Evolutionary conservation across 2,888 invertebrate genomes (phyloP).

Genomic region (Vanessa cardui): DNA sequence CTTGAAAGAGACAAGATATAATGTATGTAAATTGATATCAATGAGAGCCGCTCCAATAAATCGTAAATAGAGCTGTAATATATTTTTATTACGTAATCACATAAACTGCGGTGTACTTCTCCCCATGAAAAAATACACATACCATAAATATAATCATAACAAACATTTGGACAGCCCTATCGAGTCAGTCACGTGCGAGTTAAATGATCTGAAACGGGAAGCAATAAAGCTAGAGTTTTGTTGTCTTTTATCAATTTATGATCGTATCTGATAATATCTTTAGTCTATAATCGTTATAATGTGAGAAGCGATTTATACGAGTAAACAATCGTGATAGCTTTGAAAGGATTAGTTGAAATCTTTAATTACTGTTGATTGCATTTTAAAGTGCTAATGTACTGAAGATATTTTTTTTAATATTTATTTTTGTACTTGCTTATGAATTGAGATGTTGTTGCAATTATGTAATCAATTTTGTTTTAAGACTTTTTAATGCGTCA

Average conservation of each 20-base stretch:
- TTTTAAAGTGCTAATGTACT: too few species aligned
- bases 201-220: conserved; percentile 76
- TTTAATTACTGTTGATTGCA: not conserved
- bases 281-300: conserved; percentile 28
- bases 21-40: conserved; percentile 12
- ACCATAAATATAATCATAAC: conserved; percentile 62
- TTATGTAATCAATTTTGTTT: too few species aligned
- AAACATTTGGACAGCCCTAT: conserved; percentile 69
- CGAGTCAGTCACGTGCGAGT: conserved; percentile 70
- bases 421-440: too few species aligned
- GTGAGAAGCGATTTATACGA: conserved; percentile 23
- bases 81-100: conserved; percentile 43
- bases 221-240: conserved; percentile 73
- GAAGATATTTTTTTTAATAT: too few species aligned
- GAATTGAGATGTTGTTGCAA: too few species aligned
- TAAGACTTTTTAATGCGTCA: too few species aligned
- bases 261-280: conserved; percentile 50
- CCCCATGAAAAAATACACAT: conserved; percentile 40
- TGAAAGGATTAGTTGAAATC: too few species aligned
- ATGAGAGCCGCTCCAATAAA: conserved; percentile 33
- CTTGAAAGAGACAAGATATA: not conserved
- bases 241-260: conserved; percentile 73
- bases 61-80: conserved; percentile 36
- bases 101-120: conserved; percentile 26
- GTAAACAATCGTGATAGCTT: not conserved